Percentiles rank a stretch among this genome's conserved stretches.
phyloP scores from a whole-genome alignment of 2,113 vertebrate genomes.

The Gasterosteus nipponicus region DNA sequence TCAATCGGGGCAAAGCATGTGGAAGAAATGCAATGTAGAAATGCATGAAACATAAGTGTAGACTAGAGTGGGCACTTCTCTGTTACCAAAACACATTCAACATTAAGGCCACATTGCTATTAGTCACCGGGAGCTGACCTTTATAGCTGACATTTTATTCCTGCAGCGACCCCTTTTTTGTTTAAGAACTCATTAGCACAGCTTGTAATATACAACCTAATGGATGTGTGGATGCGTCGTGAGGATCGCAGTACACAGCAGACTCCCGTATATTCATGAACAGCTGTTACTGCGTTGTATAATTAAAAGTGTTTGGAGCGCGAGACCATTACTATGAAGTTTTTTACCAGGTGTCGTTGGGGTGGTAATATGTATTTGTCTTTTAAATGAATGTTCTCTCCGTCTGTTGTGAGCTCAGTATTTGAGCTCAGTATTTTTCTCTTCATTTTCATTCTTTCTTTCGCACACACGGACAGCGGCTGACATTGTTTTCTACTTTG shows the following conservation, averaged over 20 bases:
- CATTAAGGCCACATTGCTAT: slow-evolving; percentile 6
- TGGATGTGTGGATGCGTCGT: neutral
- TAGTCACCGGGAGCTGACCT: neutral
- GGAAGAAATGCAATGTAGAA: neutral
- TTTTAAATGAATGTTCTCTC: slow-evolving; percentile 9
- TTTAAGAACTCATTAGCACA: neutral
- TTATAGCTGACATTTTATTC: slow-evolving; percentile 5
- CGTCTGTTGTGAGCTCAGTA: slow-evolving; percentile 1
- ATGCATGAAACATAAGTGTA: neutral
- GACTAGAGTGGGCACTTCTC: neutral
- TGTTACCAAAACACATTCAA: slow-evolving; percentile 2
- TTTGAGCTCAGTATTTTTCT: neutral
- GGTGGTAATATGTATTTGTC: neutral
- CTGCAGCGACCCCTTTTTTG: neutral
- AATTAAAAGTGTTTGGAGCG: slow-evolving; percentile 10
- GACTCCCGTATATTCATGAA: slow-evolving; percentile 34
- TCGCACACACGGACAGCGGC: neutral
- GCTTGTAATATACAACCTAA: neutral
- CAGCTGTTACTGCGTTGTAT: slow-evolving; percentile 34
- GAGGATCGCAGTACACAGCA: neutral
- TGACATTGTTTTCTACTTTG: slow-evolving; percentile 53
- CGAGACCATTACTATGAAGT: slow-evolving; percentile 30
- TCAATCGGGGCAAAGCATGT: neutral
- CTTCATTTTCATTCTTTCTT: neutral
- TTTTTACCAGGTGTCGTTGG: slow-evolving; percentile 17